Conservation (phyloP, 2,797 vertebrate genomes). For the Acanthurus tractus region DNA sequence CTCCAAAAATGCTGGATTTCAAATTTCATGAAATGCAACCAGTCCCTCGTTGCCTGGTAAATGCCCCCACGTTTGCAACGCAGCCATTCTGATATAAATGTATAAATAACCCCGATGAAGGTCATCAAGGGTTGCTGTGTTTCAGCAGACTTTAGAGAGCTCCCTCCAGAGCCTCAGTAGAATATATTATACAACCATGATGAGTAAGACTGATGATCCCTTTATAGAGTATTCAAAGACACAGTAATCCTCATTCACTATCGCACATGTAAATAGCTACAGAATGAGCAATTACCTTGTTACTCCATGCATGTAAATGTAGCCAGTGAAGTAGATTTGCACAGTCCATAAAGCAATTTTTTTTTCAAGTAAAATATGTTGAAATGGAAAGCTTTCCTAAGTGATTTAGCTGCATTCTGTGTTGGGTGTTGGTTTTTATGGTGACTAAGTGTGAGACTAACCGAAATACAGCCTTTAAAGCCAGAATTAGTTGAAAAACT, state of each 20-base stretch:
- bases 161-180: background rate
- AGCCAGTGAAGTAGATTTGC: background rate
- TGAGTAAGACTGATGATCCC: background rate
- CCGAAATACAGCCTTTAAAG: conserved; percentile 2
- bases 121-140: background rate
- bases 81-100: background rate
- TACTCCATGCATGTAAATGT: conserved; percentile 2
- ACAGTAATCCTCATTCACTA: background rate
- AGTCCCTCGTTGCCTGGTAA: background rate
- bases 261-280: conserved; percentile 11
- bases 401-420: background rate
- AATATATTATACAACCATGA: background rate
- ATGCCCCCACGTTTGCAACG: background rate
- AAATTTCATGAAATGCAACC: background rate
- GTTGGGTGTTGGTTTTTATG: background rate
- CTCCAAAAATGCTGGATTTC: background rate
- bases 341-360: background rate
- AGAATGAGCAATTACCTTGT: background rate
- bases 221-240: conserved; percentile 19
- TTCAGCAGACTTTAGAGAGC: background rate
- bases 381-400: conserved; percentile 14
- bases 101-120: background rate
- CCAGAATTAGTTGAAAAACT: background rate
- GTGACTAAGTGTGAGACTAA: background rate
- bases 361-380: conserved; percentile 11